Evolutionary conservation across 35 echinoderm and acorn worm genomes (phyloP).

Genomic region (Ophioderma brevispina): DNA sequence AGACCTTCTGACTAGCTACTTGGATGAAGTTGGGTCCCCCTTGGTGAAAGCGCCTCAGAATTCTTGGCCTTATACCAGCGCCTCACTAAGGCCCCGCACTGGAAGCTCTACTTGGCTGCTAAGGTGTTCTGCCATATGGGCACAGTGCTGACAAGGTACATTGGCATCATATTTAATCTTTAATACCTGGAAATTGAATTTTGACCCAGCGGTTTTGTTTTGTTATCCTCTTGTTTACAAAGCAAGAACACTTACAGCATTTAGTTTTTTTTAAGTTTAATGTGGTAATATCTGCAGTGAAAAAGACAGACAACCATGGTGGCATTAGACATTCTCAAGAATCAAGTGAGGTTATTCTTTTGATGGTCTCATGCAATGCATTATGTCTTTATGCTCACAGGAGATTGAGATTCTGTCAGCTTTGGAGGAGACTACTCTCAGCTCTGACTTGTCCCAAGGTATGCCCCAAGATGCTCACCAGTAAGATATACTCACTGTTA

Average conservation of each 20-base stretch:
- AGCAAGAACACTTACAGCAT: too few species aligned
- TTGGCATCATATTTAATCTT: not conserved
- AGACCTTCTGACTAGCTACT: conserved; percentile 92
- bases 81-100: conserved; percentile 88
- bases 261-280: too few species aligned
- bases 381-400: conserved; percentile 34
- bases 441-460: conserved; percentile 98
- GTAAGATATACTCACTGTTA: too few species aligned
- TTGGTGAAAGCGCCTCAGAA: conserved; percentile 92
- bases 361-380: too few species aligned
- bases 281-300: too few species aligned
- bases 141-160: conserved; percentile 80
- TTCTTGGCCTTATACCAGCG: conserved; percentile 95
- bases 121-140: conserved; percentile 88
- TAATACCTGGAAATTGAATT: too few species aligned
- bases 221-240: too few species aligned
- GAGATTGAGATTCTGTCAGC: conserved; percentile 91
- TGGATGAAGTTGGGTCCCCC: conserved; percentile 94
- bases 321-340: too few species aligned
- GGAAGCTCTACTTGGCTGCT: conserved; percentile 98
- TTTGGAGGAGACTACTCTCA: conserved; percentile 93
- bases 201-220: too few species aligned
- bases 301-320: too few species aligned
- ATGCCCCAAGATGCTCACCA: conserved; percentile 99
- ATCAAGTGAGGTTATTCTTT: too few species aligned